Evolutionary conservation across 2,888 invertebrate species (phyloP).

Genomic region (Drosophila merina): DNA sequence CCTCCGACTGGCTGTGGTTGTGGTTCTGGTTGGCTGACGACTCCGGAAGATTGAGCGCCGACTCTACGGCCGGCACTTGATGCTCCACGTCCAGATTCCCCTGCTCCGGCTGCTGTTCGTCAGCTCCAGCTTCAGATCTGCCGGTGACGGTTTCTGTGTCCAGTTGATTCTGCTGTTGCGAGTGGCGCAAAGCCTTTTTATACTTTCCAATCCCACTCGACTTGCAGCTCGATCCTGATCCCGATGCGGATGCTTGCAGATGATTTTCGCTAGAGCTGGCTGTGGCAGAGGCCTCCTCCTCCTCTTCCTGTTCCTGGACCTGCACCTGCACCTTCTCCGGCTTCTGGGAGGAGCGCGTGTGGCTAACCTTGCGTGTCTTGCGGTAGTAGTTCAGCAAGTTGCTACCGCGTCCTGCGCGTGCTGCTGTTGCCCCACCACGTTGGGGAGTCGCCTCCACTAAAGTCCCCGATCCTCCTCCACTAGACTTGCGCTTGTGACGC

Average conservation of each 20-base stretch:
- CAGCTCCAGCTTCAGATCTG: conserved; percentile 25
- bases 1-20: conserved; percentile 12
- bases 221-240: conserved; percentile 28
- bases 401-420: conserved; percentile 52
- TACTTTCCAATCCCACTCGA: conserved; percentile 36
- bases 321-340: conserved; percentile 13
- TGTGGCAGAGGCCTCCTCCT: conserved; percentile 30
- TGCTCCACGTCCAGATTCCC: conserved; percentile 45
- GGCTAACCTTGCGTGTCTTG: conserved; percentile 82
- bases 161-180: conserved; percentile 65
- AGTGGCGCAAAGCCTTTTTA: conserved; percentile 61
- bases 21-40: conserved; percentile 11
- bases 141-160: conserved; percentile 34
- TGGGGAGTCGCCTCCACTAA: conserved; percentile 55
- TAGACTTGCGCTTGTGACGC: conserved; percentile 37
- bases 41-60: conserved; percentile 10
- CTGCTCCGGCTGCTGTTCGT: conserved; percentile 29
- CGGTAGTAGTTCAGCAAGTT: conserved; percentile 83
- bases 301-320: conserved; percentile 2
- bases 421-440: conserved; percentile 42
- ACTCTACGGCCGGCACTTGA: conserved; percentile 14
- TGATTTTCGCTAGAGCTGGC: conserved; percentile 42
- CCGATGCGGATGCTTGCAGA: conserved; percentile 52
- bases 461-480: conserved; percentile 23
- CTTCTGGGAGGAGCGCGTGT: conserved; percentile 55